Evolutionary conservation across 2,113 vertebrate genomes (phyloP).

Genomic region (Ictalurus punctatus): DNA sequence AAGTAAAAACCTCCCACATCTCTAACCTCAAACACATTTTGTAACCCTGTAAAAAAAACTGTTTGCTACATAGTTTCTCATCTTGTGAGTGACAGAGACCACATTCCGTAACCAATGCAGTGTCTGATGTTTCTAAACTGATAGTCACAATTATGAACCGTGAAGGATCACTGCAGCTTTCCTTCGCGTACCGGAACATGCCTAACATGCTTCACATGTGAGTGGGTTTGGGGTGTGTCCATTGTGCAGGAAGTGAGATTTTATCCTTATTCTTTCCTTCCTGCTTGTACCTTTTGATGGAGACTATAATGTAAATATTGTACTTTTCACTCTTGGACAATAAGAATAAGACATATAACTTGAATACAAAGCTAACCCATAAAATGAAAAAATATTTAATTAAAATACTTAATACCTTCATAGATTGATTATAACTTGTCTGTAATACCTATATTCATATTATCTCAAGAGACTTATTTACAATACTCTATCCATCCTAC

Average conservation of each 20-base stretch:
- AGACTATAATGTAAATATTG: constrained; percentile 1
- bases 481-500: neutral
- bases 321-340: neutral
- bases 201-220: neutral
- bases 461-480: neutral
- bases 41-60: neutral
- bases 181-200: neutral
- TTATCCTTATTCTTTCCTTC: constrained; percentile 21
- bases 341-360: neutral
- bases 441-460: neutral
- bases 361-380: neutral
- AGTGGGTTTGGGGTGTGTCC: constrained; percentile 5
- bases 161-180: neutral
- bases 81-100: neutral
- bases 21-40: neutral
- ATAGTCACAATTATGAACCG: neutral
- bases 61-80: neutral
- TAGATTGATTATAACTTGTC: neutral
- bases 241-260: constrained; percentile 34
- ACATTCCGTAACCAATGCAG: neutral
- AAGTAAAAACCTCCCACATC: neutral
- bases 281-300: constrained; percentile 11
- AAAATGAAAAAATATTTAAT: neutral
- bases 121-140: too few relatives aligned
- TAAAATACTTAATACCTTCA: too few relatives aligned